Evolutionary conservation across 1,140 invertebrate species (phyloP), one percentile per base, ranked within the genome.

Genomic region (Lethrus apterus): DNA sequence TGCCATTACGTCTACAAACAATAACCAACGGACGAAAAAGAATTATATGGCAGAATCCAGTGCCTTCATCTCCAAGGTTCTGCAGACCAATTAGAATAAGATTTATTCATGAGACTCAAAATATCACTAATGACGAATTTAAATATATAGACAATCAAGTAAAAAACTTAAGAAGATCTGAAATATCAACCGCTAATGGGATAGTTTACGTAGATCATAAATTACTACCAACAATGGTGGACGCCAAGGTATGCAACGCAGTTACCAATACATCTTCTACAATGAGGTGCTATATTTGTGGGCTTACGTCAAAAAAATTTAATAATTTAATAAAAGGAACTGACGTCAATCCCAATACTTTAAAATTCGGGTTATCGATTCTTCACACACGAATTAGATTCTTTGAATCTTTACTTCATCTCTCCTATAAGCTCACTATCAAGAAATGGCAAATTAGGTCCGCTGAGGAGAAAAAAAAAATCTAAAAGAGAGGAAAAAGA

Each of bases 181-280:
- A n/a, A n/a, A n/a, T n/a, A n/a, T n/a, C n/a, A n/a, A n/a, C n/a
- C n/a, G n/a, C n/a, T n/a, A n/a, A n/a, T n/a, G n/a, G n/a, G n/a
- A n/a, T n/a, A n/a, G 17, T 51, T 30, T 24, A 8, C 20, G 44
- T 57, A 7, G 59, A 50, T 46, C 57, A 61, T 50, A 47, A 46
- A 30, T 44, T 66, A 42, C 4, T 57, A 34, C 55, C 66, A 20
- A 66, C 61, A 4, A 69, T 67, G 66, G 50, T 67, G 2, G 64
- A 68, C 38, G 65, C 55, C 4, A 69, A 68, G 46, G 60, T 68
- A 5, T 65, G 61, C 63, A n/a, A n/a, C n/a, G n/a, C n/a, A n/a
- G n/a, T n/a, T 2, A 66, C 63, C 7, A 20, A 59, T 46, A 70
- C 60, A 10, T 55, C 47, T 36, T 67, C 64, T 3, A 52, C 56